Evolutionary conservation across 2,888 invertebrate species (phyloP).

Genomic region (Junonia oenone): DNA sequence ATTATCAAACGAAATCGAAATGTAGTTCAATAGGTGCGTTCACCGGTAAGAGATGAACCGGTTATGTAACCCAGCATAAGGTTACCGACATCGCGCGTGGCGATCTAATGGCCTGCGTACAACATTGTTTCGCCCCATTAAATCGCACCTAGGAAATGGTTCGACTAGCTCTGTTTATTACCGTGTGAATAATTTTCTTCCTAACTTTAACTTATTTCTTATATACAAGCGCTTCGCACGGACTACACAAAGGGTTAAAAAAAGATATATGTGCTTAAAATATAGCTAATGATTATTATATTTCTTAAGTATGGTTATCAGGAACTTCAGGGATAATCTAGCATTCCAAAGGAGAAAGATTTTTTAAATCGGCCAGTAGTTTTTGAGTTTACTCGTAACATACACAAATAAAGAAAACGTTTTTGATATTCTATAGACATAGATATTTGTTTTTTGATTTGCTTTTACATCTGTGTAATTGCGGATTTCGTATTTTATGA

Average conservation of each 20-base stretch:
- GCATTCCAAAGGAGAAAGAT: too few species aligned
- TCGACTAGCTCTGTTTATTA: constrained; percentile 3
- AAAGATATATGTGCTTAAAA: too few species aligned
- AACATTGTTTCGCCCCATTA: constrained; percentile 24
- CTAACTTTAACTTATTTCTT: background rate
- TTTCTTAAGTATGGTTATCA: too few species aligned
- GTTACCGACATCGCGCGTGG: constrained; percentile 47
- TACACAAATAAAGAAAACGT: too few species aligned
- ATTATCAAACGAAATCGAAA: constrained; percentile 10
- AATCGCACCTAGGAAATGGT: constrained; percentile 19
- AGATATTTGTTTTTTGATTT: background rate
- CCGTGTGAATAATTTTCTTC: constrained; percentile 15
- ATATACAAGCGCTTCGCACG: too few species aligned
- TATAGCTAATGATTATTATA: too few species aligned
- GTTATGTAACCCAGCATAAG: constrained; percentile 50
- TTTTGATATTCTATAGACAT: too few species aligned
- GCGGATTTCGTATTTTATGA: background rate
- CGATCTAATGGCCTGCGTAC: constrained; percentile 26
- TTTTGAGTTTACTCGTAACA: too few species aligned
- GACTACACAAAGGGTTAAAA: too few species aligned
- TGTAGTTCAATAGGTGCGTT: constrained; percentile 22
- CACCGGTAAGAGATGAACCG: constrained; percentile 37
- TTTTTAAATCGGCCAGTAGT: too few species aligned
- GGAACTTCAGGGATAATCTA: too few species aligned
- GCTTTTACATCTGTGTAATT: background rate